phyloP scores from a whole-genome alignment of 2,888 invertebrate genomes.

The Linnaemya vulpina region DNA sequence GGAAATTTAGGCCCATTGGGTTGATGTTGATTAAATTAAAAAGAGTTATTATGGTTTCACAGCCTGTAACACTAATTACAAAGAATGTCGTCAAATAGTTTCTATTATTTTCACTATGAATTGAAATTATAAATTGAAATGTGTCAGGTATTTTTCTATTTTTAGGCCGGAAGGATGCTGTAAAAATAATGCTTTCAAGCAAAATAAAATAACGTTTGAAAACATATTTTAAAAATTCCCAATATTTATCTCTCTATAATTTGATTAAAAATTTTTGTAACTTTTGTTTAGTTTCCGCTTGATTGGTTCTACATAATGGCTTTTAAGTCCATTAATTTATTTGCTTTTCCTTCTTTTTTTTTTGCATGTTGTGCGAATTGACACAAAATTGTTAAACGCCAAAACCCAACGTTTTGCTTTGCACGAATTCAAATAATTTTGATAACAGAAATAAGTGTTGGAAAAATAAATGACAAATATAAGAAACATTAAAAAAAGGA shows the following conservation, averaged over 20 bases:
- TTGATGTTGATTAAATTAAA: too few species aligned
- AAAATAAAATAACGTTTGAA: neutral
- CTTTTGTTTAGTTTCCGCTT: slow-evolving; percentile 42
- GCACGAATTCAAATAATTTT: slow-evolving; percentile 40
- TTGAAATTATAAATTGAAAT: too few species aligned
- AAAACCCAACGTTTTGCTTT: slow-evolving; percentile 7
- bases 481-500: slow-evolving; percentile 22
- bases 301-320: slow-evolving; percentile 45
- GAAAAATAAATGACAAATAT: slow-evolving; percentile 10
- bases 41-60: too few species aligned
- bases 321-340: slow-evolving; percentile 42
- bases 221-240: neutral
- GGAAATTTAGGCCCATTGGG: too few species aligned
- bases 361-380: slow-evolving; percentile 6
- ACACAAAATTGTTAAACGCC: neutral
- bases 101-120: too few species aligned
- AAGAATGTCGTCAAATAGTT: too few species aligned
- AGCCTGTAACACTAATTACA: too few species aligned
- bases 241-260: slow-evolving; percentile 33
- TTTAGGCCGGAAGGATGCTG: too few species aligned
- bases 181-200: too few species aligned
- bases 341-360: slow-evolving; percentile 17
- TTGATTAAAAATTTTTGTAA: slow-evolving; percentile 43
- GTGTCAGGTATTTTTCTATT: too few species aligned
- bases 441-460: slow-evolving; percentile 30